Conservation (phyloP, 2,113 vertebrate genomes). For the Dicaeum eximium region DNA sequence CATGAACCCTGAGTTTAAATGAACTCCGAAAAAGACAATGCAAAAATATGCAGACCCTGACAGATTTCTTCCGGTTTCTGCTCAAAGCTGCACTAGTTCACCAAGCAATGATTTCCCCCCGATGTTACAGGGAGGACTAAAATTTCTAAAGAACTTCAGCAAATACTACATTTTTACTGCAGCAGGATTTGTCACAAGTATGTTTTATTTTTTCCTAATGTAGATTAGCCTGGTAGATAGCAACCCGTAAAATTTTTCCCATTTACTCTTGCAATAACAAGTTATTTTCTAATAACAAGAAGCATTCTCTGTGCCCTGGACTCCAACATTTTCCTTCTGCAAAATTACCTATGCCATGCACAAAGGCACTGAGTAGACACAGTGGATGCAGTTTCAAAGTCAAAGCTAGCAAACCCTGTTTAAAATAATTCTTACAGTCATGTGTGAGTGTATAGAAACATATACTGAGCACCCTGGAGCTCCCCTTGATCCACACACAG, state of each 20-base stretch:
- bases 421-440: not conserved
- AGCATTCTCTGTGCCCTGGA: no score
- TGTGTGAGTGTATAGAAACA: not conserved
- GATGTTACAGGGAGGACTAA: not conserved
- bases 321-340: not conserved
- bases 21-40: not conserved
- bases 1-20: not conserved
- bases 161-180: not conserved
- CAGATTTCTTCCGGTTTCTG: not conserved
- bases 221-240: not conserved
- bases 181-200: not conserved
- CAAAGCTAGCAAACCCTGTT: not conserved
- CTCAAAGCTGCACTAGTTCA: not conserved
- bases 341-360: rapidly evolving
- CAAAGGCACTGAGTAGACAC: not conserved
- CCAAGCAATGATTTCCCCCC: not conserved
- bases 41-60: not conserved
- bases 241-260: not conserved
- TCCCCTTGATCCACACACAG: not conserved
- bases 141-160: not conserved
- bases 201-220: not conserved
- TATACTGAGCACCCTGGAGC: not conserved
- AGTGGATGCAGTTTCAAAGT: not conserved
- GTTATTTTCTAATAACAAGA: no score
- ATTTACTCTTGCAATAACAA: not conserved